phyloP scores from a whole-genome alignment of 2,888 invertebrate genomes.

The Gandaritis pyraliata region DNA sequence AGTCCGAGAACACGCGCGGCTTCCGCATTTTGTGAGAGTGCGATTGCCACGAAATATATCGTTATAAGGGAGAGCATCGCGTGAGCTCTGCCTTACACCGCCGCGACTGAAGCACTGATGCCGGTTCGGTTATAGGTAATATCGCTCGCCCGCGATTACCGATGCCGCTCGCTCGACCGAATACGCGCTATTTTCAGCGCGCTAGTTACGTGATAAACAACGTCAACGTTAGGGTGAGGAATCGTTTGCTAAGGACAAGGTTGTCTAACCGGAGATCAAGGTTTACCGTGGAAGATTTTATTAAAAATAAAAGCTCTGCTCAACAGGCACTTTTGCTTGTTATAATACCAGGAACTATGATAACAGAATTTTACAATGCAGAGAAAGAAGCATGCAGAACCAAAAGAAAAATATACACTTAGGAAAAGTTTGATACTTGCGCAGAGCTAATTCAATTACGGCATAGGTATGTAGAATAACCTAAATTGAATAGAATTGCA shows the following conservation, averaged over 20 bases:
- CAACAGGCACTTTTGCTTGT: no score
- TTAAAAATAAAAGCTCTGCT: no score
- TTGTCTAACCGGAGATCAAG: slow-evolving; percentile 15
- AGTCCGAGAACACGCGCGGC: slow-evolving; percentile 82
- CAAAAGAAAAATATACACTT: not conserved
- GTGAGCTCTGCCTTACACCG: slow-evolving; percentile 45
- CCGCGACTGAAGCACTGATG: slow-evolving; percentile 46
- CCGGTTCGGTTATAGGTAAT: slow-evolving; percentile 27
- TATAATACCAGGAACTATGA: no score
- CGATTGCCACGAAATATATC: slow-evolving; percentile 49
- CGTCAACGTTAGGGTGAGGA: slow-evolving; percentile 28
- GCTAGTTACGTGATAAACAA: slow-evolving; percentile 31
- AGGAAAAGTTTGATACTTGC: no score
- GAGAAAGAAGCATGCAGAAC: not conserved
- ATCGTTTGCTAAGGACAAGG: slow-evolving; percentile 25
- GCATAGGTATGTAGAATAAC: no score
- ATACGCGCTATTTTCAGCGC: slow-evolving; percentile 45
- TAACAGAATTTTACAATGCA: no score
- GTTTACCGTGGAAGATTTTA: not conserved
- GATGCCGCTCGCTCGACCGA: slow-evolving; percentile 31
- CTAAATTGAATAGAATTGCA: no score
- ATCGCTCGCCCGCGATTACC: slow-evolving; percentile 20
- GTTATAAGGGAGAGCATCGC: slow-evolving; percentile 59
- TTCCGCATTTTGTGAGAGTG: slow-evolving; percentile 53
- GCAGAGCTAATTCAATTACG: no score